Percentiles rank a stretch among this genome's conserved stretches.
Conservation (phyloP, 2,113 vertebrate species). For the Myrmecophaga tridactyla region DNA sequence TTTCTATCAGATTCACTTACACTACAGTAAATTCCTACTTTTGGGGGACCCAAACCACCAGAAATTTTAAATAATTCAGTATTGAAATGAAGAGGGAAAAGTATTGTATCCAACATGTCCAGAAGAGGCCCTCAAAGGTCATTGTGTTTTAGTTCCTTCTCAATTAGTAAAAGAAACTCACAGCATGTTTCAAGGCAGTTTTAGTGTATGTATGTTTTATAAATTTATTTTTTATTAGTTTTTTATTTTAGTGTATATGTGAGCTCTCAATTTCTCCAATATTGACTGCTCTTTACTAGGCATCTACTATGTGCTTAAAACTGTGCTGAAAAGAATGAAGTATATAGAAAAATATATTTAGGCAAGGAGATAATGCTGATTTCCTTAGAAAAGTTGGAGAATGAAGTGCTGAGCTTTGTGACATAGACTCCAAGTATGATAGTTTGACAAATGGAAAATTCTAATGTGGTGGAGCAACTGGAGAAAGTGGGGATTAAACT, state of each 20-base stretch:
- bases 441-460: neutral
- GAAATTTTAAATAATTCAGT: neutral
- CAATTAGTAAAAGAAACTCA: neutral
- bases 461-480: neutral
- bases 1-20: neutral
- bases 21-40: neutral
- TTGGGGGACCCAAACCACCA: neutral
- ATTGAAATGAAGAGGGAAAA: neutral
- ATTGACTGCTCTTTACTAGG: neutral
- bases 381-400: neutral
- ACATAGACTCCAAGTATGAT: neutral
- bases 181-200: neutral
- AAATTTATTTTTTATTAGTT: neutral
- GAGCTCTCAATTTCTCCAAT: neutral
- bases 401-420: neutral
- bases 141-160: neutral
- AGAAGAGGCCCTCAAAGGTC: neutral
- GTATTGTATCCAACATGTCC: neutral
- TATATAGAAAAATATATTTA: neutral
- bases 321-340: neutral
- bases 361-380: neutral
- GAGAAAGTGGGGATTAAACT: neutral
- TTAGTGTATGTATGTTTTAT: neutral
- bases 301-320: neutral
- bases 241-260: neutral